Conservation (phyloP, 2,888 invertebrate genomes). For the Dione vanillae region DNA sequence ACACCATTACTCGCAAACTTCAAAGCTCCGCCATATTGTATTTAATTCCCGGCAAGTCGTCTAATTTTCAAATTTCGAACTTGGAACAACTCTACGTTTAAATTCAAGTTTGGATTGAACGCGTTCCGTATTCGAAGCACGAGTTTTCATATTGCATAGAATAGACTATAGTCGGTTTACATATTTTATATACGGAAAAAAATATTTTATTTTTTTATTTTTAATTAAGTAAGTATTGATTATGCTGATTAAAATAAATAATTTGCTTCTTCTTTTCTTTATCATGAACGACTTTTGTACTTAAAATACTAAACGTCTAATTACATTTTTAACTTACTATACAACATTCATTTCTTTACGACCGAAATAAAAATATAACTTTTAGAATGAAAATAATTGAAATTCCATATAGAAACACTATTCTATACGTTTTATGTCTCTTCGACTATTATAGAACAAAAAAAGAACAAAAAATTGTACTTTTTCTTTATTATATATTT, state of each 20-base stretch:
- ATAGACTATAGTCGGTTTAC: constrained; percentile 24
- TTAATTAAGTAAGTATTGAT: too few relatives aligned
- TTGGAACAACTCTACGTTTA: constrained; percentile 76
- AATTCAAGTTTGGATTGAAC: constrained; percentile 81
- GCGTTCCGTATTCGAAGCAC: constrained; percentile 76
- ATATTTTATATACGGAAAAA: constrained; percentile 5
- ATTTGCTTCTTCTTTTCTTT: neutral
- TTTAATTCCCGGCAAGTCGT: constrained; percentile 76
- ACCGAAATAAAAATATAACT: too few relatives aligned
- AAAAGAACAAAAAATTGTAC: too few relatives aligned
- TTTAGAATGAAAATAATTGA: neutral
- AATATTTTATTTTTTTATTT: too few relatives aligned
- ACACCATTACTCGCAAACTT: constrained; percentile 38
- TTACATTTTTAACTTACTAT: too few relatives aligned
- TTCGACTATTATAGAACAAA: too few relatives aligned
- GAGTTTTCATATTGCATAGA: constrained; percentile 72
- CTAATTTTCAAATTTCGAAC: constrained; percentile 81
- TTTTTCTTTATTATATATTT: too few relatives aligned
- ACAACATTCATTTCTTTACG: neutral
- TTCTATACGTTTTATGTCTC: too few relatives aligned
- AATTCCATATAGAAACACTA: neutral
- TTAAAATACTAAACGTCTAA: too few relatives aligned
- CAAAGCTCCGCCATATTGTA: constrained; percentile 49
- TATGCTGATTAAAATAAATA: too few relatives aligned
- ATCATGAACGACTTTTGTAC: too few relatives aligned